Evolutionary conservation across 2,797 vertebrate genomes (phyloP), one percentile per base, ranked within the genome.

Genomic region (Platyrinchus mystaceus): DNA sequence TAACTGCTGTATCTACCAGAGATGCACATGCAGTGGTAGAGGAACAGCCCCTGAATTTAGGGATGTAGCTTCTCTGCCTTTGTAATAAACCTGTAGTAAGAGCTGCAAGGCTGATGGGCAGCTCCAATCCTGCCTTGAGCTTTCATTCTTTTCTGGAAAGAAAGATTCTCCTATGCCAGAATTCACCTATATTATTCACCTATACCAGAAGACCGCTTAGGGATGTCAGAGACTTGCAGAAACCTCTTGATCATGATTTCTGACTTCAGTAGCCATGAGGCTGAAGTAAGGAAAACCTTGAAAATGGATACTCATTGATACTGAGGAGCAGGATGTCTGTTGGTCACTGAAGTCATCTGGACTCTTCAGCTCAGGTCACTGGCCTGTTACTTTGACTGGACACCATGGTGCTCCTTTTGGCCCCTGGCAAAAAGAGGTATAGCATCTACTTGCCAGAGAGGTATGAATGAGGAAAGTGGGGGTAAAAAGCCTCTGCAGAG

Each of bases 401-500:
- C 18, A 58, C 28, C 34, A 18, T 0, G 0, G 17, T 34, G n/a
- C 16, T 41, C 39, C 19, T 86, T 77, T 75, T 49, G 55, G 17
- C 13, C 26, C 22, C n/a, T 26, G 16, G 10, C 2, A 7, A 79
- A 47, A 8, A 49, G n/a, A 12, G 6, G 4, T 36, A 10, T 12
- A n/a, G 14, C 1, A 8, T 52, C 26, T 37, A 5, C 44, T 53
- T 66, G 20, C 24, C 22, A 6, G 8, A 23, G 3, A 55, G 11
- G 16, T 76, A 18, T 49, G 41, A 66, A 32, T 53, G 50, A 79
- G 77, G 24, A 59, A 81, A 52, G 1, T 4, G 24, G 6, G 17
- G 12, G 6, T 11, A 6, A 23, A 81, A 83, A 83, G 26, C 6
- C 14, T 52, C n/a, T 58, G 22, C 30, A n/a, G n/a, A 13, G 14